These are phyloP conservation scores for Tylochromis polylepis DNA, from an alignment of 2,113 vertebrate genomes.

Conservation along the genomic window DNA sequence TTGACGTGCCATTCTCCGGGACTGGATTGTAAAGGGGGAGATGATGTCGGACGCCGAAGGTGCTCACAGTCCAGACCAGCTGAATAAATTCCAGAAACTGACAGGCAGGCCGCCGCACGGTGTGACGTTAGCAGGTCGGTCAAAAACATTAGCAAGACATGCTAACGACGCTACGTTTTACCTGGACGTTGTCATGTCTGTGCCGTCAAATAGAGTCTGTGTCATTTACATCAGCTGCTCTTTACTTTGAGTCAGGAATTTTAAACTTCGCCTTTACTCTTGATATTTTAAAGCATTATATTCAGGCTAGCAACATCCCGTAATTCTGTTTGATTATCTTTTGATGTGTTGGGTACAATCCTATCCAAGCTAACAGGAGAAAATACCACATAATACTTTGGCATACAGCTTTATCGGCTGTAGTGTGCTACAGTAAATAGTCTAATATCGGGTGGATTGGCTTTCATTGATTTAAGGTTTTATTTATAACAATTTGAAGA, in stretches of 20 bases:
- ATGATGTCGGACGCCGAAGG: conserved; percentile 67
- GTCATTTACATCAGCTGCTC: background rate
- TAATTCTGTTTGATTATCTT: background rate
- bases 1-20: conserved; percentile 14
- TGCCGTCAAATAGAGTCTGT: too few species aligned
- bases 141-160: conserved; percentile 36
- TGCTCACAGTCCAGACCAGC: conserved; percentile 59
- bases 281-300: background rate
- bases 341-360: background rate
- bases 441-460: background rate
- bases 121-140: conserved; percentile 80
- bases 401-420: background rate
- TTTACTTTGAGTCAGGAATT: background rate
- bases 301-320: background rate
- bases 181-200: background rate
- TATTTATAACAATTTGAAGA: background rate
- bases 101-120: conserved; percentile 77
- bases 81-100: conserved; percentile 83
- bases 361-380: background rate
- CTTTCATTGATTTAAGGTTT: background rate
- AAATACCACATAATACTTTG: background rate
- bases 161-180: background rate
- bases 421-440: background rate
- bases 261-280: background rate
- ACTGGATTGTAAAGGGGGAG: conserved; percentile 25